Evolutionary conservation across 2,113 vertebrate species (phyloP).

Genomic region (Melospiza melodia): DNA sequence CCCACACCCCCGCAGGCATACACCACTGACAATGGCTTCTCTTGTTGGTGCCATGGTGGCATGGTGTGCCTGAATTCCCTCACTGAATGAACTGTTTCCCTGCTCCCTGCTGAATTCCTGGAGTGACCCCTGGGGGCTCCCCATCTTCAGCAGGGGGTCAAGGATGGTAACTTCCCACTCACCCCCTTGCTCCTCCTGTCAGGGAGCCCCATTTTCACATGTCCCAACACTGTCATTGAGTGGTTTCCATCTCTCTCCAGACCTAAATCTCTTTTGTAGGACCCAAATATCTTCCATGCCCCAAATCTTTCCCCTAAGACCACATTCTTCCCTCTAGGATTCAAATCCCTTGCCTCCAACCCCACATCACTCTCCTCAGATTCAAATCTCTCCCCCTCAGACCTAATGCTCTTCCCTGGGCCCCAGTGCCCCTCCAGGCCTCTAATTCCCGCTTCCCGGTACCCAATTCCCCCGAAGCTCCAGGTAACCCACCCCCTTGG

Average conservation of each 20-base stretch:
- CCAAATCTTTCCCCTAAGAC: neutral
- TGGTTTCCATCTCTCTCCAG: too few species aligned
- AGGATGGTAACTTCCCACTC: neutral
- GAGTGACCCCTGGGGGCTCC: neutral
- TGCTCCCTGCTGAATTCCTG: neutral
- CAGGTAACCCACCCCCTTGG: neutral
- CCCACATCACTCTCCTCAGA: neutral
- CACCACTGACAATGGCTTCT: neutral
- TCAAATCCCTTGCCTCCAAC: neutral
- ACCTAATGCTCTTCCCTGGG: too few species aligned
- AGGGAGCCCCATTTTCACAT: neutral
- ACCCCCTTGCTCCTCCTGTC: accelerated
- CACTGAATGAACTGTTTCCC: neutral
- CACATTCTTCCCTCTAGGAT: neutral
- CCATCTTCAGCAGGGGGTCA: accelerated
- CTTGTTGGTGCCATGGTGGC: neutral
- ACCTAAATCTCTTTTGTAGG: neutral
- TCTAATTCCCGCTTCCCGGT: neutral
- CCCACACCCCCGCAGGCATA: neutral
- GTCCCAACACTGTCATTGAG: too few species aligned
- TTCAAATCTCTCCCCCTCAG: neutral
- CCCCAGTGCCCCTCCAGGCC: too few species aligned
- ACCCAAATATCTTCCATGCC: neutral
- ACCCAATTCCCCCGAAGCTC: neutral
- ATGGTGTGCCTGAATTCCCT: neutral